A percentile compares a stretch with the other conserved stretches of the same genome.
Evolutionary conservation across 2,113 vertebrate genomes (phyloP).

Genomic region (Tyto alba): DNA sequence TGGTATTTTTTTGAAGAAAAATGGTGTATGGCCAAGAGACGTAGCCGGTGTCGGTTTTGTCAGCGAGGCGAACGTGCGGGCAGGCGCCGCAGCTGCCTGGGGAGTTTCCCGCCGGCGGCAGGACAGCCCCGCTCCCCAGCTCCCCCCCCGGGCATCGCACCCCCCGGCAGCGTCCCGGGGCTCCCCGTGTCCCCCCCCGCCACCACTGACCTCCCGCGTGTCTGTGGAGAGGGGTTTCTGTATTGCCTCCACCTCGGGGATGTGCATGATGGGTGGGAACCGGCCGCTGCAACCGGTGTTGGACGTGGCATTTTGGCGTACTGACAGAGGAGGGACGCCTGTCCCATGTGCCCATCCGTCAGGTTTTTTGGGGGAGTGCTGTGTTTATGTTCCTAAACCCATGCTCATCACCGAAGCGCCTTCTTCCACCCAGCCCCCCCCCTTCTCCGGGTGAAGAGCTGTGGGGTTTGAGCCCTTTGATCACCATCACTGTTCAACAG

Average conservation of each 20-base stretch:
- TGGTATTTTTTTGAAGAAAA: not conserved
- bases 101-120: accelerated
- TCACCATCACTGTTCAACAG: accelerated
- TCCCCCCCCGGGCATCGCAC: accelerated
- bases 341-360: not conserved
- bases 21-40: not conserved
- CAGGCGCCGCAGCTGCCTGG: not conserved
- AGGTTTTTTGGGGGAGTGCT: not conserved
- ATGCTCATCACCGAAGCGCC: not conserved
- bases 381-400: not conserved
- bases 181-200: not conserved
- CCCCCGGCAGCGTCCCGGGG: accelerated
- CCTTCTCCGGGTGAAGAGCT: not conserved
- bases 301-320: not conserved
- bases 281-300: accelerated
- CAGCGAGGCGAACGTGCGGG: accelerated
- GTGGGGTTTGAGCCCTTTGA: not conserved
- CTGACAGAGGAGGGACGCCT: not conserved
- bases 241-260: not conserved
- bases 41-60: not conserved
- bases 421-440: not conserved
- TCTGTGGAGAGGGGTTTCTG: not conserved
- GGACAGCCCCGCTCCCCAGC: not conserved
- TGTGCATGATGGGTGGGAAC: not conserved
- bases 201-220: accelerated